These are phyloP conservation scores for Tetragnatha versicolor DNA, from an alignment of 1,140 invertebrate species.

Conservation along the genomic window DNA sequence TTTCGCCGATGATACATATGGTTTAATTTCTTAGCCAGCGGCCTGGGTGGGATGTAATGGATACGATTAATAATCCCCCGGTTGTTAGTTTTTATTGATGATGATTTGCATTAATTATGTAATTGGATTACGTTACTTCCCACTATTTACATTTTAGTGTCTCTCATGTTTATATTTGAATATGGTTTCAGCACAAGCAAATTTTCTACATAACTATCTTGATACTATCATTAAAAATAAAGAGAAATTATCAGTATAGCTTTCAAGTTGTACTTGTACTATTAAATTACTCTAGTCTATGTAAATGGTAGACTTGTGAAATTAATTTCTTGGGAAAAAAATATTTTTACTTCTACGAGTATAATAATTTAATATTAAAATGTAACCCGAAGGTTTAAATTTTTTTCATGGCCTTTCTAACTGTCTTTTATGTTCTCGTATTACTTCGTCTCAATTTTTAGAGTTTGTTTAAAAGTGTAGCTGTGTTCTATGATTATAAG, in stretches of 20 bases:
- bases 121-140: neutral
- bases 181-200: neutral
- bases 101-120: neutral
- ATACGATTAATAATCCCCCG: neutral
- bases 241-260: neutral
- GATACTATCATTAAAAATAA: neutral
- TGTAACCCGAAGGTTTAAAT: neutral
- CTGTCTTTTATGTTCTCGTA: neutral
- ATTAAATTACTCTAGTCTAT: neutral
- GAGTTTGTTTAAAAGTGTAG: no score
- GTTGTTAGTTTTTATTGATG: neutral
- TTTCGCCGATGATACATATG: no score
- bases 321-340: neutral
- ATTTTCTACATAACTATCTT: neutral
- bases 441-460: neutral
- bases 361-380: neutral
- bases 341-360: neutral
- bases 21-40: no score
- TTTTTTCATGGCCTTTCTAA: neutral
- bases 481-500: no score
- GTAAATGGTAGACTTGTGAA: neutral
- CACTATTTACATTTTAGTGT: neutral
- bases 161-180: neutral
- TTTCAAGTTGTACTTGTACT: neutral
- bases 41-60: no score